Percentiles rank a stretch among this genome's conserved stretches.
Conservation (phyloP, 30 jellyfish, hydroid and myxozoan species). For the Mastigias papua region DNA sequence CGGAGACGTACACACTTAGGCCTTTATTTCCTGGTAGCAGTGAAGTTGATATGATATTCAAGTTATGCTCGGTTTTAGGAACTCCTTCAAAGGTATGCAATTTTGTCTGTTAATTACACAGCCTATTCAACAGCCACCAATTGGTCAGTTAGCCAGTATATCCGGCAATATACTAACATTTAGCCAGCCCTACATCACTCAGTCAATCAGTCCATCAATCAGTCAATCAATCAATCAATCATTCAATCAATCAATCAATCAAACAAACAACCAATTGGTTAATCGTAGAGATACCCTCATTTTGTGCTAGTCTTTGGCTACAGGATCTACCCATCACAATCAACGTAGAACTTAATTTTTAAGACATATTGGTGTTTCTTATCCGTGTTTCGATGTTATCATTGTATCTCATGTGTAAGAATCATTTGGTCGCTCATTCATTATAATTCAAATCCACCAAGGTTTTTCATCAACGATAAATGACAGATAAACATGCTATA, state of each 20-base stretch:
- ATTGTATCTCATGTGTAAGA: too few species aligned
- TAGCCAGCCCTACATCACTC: not conserved
- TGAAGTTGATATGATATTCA: conserved; percentile 99
- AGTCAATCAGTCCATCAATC: not conserved
- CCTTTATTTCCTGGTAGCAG: conserved; percentile 99
- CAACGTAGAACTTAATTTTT: too few species aligned
- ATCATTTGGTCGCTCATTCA: too few species aligned
- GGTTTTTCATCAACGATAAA: too few species aligned
- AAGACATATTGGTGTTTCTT: too few species aligned
- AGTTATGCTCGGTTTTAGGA: conserved; percentile 94
- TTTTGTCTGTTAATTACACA: not conserved
- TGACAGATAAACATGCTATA: too few species aligned
- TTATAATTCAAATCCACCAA: too few species aligned
- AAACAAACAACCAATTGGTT: not conserved
- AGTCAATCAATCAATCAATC: not conserved
- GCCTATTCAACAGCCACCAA: not conserved
- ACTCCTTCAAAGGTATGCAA: conserved; percentile 90
- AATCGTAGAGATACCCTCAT: not conserved
- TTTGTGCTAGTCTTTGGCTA: too few species aligned
- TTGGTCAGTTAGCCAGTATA: not conserved
- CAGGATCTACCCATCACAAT: too few species aligned
- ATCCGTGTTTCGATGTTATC: too few species aligned
- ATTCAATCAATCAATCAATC: not conserved
- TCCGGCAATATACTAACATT: not conserved
- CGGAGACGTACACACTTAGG: conserved; percentile 91